A percentile compares a stretch with the other conserved stretches of the same genome.
Evolutionary conservation across 2,888 invertebrate species (phyloP).

Genomic region (Deroplatys truncata): DNA sequence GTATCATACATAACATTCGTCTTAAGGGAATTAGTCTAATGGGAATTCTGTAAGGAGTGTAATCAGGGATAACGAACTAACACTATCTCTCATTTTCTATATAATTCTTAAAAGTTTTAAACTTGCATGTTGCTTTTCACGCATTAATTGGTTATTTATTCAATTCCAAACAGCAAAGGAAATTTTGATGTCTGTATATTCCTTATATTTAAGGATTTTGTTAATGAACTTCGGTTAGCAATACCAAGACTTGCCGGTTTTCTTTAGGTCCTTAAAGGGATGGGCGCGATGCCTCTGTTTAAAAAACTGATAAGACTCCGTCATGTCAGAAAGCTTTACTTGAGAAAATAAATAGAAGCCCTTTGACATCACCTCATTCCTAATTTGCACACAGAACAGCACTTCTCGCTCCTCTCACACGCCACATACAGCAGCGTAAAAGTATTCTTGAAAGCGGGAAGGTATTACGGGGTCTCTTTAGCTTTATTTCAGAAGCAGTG

Average conservation of each 20-base stretch:
- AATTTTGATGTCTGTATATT: no score
- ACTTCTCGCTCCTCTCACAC: neutral
- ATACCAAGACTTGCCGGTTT: neutral
- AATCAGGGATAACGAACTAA: no score
- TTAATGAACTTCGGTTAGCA: neutral
- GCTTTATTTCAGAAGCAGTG: neutral
- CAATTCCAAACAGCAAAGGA: no score
- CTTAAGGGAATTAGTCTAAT: no score
- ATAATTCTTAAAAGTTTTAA: no score
- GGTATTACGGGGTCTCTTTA: neutral
- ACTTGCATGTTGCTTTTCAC: no score
- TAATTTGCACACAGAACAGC: neutral
- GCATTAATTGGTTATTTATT: no score
- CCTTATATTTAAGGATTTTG: neutral
- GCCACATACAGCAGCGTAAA: neutral
- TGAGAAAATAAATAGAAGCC: neutral
- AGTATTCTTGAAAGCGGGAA: neutral
- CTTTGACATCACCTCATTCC: neutral
- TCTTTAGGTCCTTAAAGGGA: neutral
- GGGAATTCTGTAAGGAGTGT: no score
- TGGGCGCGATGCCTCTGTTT: no score
- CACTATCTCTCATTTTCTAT: no score
- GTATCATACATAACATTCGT: no score
- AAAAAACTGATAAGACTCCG: neutral
- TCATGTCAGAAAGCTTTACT: neutral